phyloP scores from a whole-genome alignment of 2,797 vertebrate species.

The Kryptopterus vitreolus region DNA sequence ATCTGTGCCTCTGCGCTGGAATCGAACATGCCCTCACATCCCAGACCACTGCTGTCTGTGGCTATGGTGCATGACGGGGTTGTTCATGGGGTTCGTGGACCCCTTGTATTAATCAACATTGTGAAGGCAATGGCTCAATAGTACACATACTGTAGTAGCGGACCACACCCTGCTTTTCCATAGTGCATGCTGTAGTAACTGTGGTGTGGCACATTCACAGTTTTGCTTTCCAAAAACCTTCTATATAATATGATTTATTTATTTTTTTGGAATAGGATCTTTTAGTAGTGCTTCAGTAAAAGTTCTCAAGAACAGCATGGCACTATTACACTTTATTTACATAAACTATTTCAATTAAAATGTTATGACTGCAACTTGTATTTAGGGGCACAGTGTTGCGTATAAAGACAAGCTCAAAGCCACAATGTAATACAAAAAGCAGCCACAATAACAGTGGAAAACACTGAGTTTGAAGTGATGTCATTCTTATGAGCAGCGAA shows the following conservation, averaged over 20 bases:
- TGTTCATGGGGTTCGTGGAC: slow-evolving; percentile 36
- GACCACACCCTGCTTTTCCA: slow-evolving; percentile 60
- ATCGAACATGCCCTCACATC: slow-evolving; percentile 26
- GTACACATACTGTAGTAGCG: slow-evolving; percentile 43
- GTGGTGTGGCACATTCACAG: slow-evolving; percentile 30
- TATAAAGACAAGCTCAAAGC: slow-evolving; percentile 56
- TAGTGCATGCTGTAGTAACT: slow-evolving; percentile 40
- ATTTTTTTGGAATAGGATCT: slow-evolving; percentile 20
- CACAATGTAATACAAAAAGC: slow-evolving; percentile 51
- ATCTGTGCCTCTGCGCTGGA: slow-evolving; percentile 61
- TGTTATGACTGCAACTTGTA: slow-evolving; percentile 27
- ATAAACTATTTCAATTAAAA: slow-evolving; percentile 41
- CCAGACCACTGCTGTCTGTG: slow-evolving; percentile 61
- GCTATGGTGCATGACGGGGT: slow-evolving; percentile 48
- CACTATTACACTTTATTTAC: slow-evolving; percentile 36
- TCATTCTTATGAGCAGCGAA: slow-evolving; percentile 57
- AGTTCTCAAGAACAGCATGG: slow-evolving; percentile 15
- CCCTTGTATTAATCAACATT: slow-evolving; percentile 52
- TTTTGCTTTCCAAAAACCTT: slow-evolving; percentile 35
- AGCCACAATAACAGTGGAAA: slow-evolving; percentile 63
- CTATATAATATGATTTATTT: slow-evolving; percentile 9
- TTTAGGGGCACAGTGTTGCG: slow-evolving; percentile 36
- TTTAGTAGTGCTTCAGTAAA: slow-evolving; percentile 26
- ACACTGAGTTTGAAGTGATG: slow-evolving; percentile 49
- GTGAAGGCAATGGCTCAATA: slow-evolving; percentile 43